Percentiles rank a stretch among this genome's conserved stretches.
Conservation (phyloP, 2,113 vertebrate genomes). For the Mormoops blainvillei region DNA sequence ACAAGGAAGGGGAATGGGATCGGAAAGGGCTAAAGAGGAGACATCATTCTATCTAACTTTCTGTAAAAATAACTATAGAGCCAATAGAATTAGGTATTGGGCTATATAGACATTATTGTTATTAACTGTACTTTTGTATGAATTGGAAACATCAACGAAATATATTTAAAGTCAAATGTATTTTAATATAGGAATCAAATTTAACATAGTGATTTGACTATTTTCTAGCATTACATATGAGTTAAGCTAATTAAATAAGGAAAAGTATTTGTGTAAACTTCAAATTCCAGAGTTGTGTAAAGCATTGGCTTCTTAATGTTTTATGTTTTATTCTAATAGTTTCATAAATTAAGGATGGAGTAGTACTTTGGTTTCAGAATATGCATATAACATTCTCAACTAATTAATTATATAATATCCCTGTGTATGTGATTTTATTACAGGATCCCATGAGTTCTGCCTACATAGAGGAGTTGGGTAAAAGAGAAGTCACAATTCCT, state of each 20-base stretch:
- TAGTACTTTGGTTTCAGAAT: background rate
- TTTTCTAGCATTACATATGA: background rate
- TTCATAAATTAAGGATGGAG: background rate
- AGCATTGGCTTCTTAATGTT: background rate
- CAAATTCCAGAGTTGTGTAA: background rate
- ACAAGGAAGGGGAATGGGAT: background rate
- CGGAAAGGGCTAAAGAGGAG: background rate
- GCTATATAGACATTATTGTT: background rate
- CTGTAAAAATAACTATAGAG: background rate
- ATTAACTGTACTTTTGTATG: background rate
- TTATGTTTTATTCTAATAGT: background rate
- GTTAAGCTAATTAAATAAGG: background rate
- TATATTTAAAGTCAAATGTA: background rate
- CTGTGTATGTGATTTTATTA: slow-evolving; percentile 20
- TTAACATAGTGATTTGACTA: background rate
- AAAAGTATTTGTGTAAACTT: background rate
- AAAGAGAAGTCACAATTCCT: slow-evolving; percentile 81
- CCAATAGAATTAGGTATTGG: background rate
- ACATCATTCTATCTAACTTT: background rate
- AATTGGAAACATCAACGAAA: background rate
- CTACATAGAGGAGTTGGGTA: slow-evolving; percentile 81
- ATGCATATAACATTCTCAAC: background rate
- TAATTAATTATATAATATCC: background rate
- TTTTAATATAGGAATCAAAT: background rate
- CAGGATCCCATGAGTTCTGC: slow-evolving; percentile 78